phyloP scores from a whole-genome alignment of 2,888 invertebrate species.

The Yponomeuta sedellus region DNA sequence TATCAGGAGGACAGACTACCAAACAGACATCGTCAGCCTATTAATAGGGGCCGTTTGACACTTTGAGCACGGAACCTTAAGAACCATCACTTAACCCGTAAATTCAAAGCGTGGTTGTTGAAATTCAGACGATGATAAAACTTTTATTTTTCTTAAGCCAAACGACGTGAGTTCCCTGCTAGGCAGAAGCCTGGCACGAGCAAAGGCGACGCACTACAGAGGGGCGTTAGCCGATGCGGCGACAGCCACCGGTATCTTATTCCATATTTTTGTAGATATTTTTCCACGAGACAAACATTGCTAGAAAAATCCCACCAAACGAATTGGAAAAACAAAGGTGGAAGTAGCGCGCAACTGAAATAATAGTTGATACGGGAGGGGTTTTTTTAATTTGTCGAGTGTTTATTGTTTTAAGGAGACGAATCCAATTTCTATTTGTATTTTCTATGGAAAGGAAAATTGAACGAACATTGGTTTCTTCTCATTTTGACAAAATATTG shows the following conservation, averaged over 20 bases:
- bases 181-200: constrained; percentile 69
- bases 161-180: constrained; percentile 70
- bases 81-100: no score
- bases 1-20: no score
- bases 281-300: not conserved
- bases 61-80: no score
- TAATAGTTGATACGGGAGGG: not conserved
- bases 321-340: not conserved
- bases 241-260: constrained; percentile 56
- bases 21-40: no score
- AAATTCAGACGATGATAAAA: not conserved
- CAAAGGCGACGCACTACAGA: constrained; percentile 71
- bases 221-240: constrained; percentile 72
- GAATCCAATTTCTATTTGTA: not conserved
- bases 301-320: not conserved
- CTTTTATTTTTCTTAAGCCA: constrained; percentile 29
- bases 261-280: not conserved
- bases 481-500: no score
- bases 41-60: no score
- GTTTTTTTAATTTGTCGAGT: not conserved
- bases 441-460: not conserved
- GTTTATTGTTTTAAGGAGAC: not conserved
- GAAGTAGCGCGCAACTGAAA: not conserved
- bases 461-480: no score
- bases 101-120: no score